Evolutionary conservation across 2,888 invertebrate species (phyloP), one percentile per base, ranked within the genome.

Genomic region (Cremastinae sp.): DNA sequence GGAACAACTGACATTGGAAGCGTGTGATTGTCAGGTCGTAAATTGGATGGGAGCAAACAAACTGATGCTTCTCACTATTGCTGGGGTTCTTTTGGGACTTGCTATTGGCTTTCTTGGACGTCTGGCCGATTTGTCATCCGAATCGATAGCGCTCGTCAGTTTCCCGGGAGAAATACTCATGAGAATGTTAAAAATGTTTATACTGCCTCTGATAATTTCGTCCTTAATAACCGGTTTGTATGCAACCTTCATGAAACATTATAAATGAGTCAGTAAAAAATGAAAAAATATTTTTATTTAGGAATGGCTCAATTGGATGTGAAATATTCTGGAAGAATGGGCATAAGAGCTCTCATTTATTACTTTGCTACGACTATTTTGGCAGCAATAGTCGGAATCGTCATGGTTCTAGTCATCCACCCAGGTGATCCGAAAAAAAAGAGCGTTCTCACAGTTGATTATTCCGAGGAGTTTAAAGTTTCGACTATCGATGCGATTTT

Each of bases 101-200:
- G 78, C 90, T n/a, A 81, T 93, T 4, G 94, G 94, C 10, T 92
- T 93, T 81, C 79, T 91, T 10, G 90, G 92, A 4, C 90, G 93
- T 34, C 78, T 90, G 34, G 89, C 90, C 16, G 82, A 90, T 45
- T 90, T 91, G 28, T 90, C 91, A 9, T 83, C 87, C 0, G 90
- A 92, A 72, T 89, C 91, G 45, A 91, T 93, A 68, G 91, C 92
- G 90, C 88, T 94, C 49, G 90, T 94, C 74, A 91, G 92, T 53
- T 94, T 94, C 85, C 94, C 94, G 0, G 94, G 94, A 84, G 94
- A 94, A 81, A 90, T 94, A 7, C 91, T 94, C 68, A 93, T 94
- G 93, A 89, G 93, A 74, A 91, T 93, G 88, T 89, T 94, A 71
- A 94, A 94, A 88, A 93, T 94, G 93, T 91, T 94, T 82, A 93